phyloP scores from a whole-genome alignment of 2,797 vertebrate genomes.

The Scolopax bukidnonensis region DNA sequence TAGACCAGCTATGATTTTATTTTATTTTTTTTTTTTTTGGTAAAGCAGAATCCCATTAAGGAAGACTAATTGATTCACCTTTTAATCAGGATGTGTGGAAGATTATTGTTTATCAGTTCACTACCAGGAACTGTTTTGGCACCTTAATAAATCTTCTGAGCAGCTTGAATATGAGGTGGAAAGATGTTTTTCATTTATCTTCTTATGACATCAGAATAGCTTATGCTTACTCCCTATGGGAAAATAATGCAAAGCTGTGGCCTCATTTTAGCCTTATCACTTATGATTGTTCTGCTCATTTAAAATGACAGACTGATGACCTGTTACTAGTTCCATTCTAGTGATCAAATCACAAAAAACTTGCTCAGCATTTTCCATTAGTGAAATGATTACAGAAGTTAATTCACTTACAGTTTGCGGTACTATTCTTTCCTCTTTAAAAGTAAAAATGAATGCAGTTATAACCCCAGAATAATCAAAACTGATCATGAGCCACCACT shows the following conservation, averaged over 20 bases:
- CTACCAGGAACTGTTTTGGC: background rate
- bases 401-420: background rate
- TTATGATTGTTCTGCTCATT: background rate
- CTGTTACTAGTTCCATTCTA: background rate
- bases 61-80: constrained; percentile 51
- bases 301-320: background rate
- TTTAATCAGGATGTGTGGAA: constrained; percentile 18
- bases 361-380: constrained; percentile 37
- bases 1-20: constrained; percentile 18
- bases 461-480: constrained; percentile 40
- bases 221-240: background rate
- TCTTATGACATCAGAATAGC: background rate
- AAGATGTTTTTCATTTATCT: constrained; percentile 1
- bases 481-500: constrained; percentile 1
- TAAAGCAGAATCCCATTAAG: constrained; percentile 22
- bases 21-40: background rate
- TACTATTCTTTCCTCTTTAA: constrained; percentile 2
- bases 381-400: background rate
- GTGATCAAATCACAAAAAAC: background rate
- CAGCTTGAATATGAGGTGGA: background rate
- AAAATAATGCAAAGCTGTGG: background rate
- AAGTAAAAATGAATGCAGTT: constrained; percentile 32
- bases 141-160: constrained; percentile 5
- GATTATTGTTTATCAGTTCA: constrained; percentile 18
- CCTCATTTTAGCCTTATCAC: background rate